A percentile compares a stretch with the other conserved stretches of the same genome.
Conservation (phyloP, 2,888 invertebrate genomes). For the Autographa pulchrina region DNA sequence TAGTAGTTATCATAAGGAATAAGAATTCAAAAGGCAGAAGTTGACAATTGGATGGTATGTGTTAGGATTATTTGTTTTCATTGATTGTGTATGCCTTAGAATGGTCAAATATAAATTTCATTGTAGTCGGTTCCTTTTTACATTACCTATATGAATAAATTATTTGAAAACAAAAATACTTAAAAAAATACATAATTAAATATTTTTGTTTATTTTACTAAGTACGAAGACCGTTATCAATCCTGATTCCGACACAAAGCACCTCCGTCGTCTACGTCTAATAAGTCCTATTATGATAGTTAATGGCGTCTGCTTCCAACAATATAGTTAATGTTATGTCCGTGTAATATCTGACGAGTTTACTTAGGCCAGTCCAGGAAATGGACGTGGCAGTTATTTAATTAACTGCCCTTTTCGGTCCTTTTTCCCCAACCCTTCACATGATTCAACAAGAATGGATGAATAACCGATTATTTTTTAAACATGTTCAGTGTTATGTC, state of each 20-base stretch:
- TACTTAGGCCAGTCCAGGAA: conserved; percentile 3
- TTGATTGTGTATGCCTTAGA: too few species aligned
- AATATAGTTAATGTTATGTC: background rate
- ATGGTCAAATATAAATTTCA: too few species aligned
- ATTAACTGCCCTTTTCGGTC: background rate
- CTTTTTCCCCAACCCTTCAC: background rate
- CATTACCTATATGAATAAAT: too few species aligned
- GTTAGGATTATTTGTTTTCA: too few species aligned
- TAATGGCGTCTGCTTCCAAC: background rate
- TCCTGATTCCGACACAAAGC: background rate
- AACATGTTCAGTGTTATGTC: background rate
- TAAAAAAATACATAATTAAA: too few species aligned
- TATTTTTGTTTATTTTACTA: too few species aligned
- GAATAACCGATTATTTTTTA: background rate
- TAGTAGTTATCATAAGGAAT: too few species aligned
- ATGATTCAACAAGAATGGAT: background rate
- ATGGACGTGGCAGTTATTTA: conserved; percentile 6
- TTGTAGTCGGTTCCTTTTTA: too few species aligned
- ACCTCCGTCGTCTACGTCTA: background rate
- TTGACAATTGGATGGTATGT: too few species aligned
- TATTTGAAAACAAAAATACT: too few species aligned
- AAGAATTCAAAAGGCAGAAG: too few species aligned
- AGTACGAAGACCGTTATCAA: background rate
- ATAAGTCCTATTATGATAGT: background rate
- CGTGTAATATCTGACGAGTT: background rate